Evolutionary conservation across 2,113 vertebrate species (phyloP), one percentile per base, ranked within the genome.

Genomic region (Struthio camelus): DNA sequence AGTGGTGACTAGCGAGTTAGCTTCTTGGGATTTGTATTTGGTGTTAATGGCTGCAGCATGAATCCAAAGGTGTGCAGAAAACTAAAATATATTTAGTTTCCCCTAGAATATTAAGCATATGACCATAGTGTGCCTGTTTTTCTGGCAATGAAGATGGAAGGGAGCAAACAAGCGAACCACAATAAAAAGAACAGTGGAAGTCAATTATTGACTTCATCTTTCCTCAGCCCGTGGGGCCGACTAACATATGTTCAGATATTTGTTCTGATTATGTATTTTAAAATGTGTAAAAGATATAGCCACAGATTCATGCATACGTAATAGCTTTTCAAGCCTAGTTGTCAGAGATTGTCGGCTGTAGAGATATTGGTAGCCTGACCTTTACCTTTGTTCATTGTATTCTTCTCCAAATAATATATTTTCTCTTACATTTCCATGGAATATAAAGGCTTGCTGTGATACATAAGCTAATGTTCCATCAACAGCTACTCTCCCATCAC

Each of bases 371-470:
- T 73, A 53, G 36, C 54, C 42, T 44, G 54, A 24, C 40, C 7
- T n/a, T 92, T 98, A 99, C 98, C 98, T 99, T 72, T 90, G 80
- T 64, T 98, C 86, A 56, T 99, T 93, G 54, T 98, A 98, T 23
- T 92, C 64, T 97, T 98, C 96, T 80, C 98, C 98, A 98, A 99
- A 98, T 54, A 99, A 80, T 75, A 99, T 98, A 66, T 99, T 99
- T 85, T 99, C 98, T 76, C 93, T 96, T 69, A 99, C 97, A 4
- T 92, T 98, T 54, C 98, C 98, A 5, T 99, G 98, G 72, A 99
- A 99, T 89, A 99, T 99, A 98, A 99, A 99, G 5, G 98, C 98
- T 96, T 99, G 98, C 84, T 99, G 99, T 61, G 98, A 98, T 70
- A 98, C 98, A 6, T 99, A 99, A 38, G 99, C 98, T 90, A 99